These are phyloP conservation scores for Eospalax fontanierii DNA, from an alignment of 2,797 vertebrate species.

Conservation along the genomic window DNA sequence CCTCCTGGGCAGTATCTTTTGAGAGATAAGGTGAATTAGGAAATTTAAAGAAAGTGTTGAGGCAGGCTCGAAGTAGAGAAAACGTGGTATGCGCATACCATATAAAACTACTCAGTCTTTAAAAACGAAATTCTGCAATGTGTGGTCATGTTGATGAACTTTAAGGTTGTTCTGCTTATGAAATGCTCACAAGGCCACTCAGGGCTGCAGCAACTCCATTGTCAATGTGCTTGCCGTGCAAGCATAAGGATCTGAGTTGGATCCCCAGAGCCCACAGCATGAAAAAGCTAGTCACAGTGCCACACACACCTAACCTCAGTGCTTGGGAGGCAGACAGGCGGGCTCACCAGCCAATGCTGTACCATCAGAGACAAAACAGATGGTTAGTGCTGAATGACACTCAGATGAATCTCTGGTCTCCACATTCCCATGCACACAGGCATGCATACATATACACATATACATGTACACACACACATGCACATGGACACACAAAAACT, in stretches of 20 bases:
- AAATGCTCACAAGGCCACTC: not conserved
- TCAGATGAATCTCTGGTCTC: too few relatives aligned
- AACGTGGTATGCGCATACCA: accelerated
- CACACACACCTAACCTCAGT: not conserved
- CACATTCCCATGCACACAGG: not conserved
- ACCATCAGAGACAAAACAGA: too few relatives aligned
- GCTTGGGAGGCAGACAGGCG: not conserved
- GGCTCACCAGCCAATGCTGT: not conserved
- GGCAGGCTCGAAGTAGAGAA: not conserved
- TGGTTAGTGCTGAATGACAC: too few relatives aligned
- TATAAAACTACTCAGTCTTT: not conserved
- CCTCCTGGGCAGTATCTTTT: not conserved
- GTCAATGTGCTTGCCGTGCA: too few relatives aligned
- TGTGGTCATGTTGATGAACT: not conserved
- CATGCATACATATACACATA: not conserved
- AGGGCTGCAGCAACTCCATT: too few relatives aligned
- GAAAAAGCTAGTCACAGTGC: too few relatives aligned
- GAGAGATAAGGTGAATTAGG: not conserved
- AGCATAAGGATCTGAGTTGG: too few relatives aligned
- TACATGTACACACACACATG: not conserved
- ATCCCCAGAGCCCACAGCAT: too few relatives aligned
- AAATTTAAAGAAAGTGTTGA: not conserved
- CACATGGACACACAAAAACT: not conserved
- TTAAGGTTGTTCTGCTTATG: not conserved
- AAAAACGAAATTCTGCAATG: not conserved